A percentile compares a stretch with the other conserved stretches of the same genome.
Conservation (phyloP, 2,888 invertebrate genomes). For the Dioctria rufipes region DNA sequence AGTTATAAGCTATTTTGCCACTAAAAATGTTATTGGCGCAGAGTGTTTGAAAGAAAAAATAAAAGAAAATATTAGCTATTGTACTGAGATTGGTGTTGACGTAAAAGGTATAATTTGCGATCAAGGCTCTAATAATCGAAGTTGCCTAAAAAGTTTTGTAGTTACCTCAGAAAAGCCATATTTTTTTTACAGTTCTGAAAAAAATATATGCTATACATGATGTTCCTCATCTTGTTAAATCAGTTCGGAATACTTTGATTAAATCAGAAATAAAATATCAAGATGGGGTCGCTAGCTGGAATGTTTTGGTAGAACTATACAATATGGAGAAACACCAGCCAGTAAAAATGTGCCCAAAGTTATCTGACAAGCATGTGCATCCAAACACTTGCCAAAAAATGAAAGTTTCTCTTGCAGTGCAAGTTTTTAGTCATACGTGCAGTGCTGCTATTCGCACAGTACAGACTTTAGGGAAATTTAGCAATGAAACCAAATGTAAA, state of each 20-base stretch:
- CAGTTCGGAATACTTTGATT: neutral
- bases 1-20: constrained; percentile 1
- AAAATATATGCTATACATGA: neutral
- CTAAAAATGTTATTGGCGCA: neutral
- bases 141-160: neutral
- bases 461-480: too few species aligned
- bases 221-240: neutral
- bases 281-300: constrained; percentile 14
- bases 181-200: neutral
- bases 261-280: neutral
- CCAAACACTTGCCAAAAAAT: constrained; percentile 16
- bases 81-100: neutral
- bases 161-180: neutral
- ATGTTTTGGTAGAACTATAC: constrained; percentile 3
- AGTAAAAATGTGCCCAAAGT: constrained; percentile 8
- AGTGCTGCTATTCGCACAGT: constrained; percentile 14
- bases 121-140: neutral
- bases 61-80: neutral
- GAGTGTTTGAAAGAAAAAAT: neutral
- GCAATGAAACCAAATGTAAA: neutral
- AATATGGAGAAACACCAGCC: neutral
- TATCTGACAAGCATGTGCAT: neutral
- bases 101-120: neutral
- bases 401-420: neutral
- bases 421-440: constrained; percentile 3